Conservation (phyloP, 2,888 invertebrate species). For the Cotesia congregata region DNA sequence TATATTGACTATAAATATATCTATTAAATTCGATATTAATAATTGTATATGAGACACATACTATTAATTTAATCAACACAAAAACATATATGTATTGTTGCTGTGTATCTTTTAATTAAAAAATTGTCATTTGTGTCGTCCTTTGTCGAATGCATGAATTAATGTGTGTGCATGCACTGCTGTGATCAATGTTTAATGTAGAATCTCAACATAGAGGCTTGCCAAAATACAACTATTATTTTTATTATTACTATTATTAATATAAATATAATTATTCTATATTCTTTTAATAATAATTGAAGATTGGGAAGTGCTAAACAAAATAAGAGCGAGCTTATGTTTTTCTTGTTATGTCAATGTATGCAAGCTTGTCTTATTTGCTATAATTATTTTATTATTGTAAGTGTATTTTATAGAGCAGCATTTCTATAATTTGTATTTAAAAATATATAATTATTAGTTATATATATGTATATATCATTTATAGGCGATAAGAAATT, state of each 20-base stretch:
- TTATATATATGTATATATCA: background rate
- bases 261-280: background rate
- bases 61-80: background rate
- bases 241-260: slow-evolving; percentile 9
- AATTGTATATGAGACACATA: background rate
- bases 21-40: no score
- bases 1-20: slow-evolving; percentile 1
- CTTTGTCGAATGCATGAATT: slow-evolving; percentile 55
- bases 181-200: slow-evolving; percentile 54
- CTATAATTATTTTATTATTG: slow-evolving; percentile 15
- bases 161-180: slow-evolving; percentile 51
- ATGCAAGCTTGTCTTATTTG: slow-evolving; percentile 50
- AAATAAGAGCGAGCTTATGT: slow-evolving; percentile 44
- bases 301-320: background rate
- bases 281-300: background rate
- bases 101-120: slow-evolving; percentile 15
- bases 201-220: slow-evolving; percentile 52
- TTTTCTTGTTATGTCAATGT: slow-evolving; percentile 50
- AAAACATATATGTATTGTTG: slow-evolving; percentile 1
- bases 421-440: slow-evolving; percentile 10
- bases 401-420: slow-evolving; percentile 25
- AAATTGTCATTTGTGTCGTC: slow-evolving; percentile 33
- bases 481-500: background rate
- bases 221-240: slow-evolving; percentile 43
- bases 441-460: background rate